phyloP scores from a whole-genome alignment of 2,113 vertebrate genomes.

The Nannospalax galili region DNA sequence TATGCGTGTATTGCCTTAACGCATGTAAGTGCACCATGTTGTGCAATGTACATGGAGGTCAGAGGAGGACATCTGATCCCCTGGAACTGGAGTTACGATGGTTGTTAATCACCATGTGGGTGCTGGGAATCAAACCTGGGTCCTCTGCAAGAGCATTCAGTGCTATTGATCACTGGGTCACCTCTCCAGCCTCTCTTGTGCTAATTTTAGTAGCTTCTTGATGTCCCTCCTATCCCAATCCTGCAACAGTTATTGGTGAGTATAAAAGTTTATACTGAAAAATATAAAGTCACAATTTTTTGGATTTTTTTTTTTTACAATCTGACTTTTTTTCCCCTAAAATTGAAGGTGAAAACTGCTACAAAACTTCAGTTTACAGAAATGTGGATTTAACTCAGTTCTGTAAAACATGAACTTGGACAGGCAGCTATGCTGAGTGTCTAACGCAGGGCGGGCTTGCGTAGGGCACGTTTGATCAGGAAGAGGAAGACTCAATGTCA shows the following conservation, averaged over 20 bases:
- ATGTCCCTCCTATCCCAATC: background rate
- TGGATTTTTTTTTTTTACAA: conserved; percentile 31
- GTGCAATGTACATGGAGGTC: no score
- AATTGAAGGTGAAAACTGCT: conserved; percentile 73
- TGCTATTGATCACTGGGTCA: no score
- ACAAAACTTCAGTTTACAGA: conserved; percentile 74
- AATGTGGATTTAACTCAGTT: conserved; percentile 64
- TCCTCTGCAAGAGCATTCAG: no score
- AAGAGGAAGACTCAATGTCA: conserved; percentile 62
- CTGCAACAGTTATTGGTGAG: conserved; percentile 63
- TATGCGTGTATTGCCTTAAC: no score
- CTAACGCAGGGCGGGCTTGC: conserved; percentile 37
- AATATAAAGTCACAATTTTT: conserved; percentile 50
- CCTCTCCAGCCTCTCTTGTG: no score
- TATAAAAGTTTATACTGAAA: conserved; percentile 59
- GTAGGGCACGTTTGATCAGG: conserved; percentile 22
- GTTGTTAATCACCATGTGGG: no score
- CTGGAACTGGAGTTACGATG: no score
- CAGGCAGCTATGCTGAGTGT: conserved; percentile 51
- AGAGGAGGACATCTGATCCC: no score
- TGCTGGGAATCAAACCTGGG: no score
- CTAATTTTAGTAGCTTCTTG: conserved; percentile 43
- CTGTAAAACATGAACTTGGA: conserved; percentile 65
- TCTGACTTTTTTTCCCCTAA: conserved; percentile 66
- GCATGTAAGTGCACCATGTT: no score